phyloP scores from a whole-genome alignment of 1,140 invertebrate genomes.

The Dreissena rostriformis region DNA sequence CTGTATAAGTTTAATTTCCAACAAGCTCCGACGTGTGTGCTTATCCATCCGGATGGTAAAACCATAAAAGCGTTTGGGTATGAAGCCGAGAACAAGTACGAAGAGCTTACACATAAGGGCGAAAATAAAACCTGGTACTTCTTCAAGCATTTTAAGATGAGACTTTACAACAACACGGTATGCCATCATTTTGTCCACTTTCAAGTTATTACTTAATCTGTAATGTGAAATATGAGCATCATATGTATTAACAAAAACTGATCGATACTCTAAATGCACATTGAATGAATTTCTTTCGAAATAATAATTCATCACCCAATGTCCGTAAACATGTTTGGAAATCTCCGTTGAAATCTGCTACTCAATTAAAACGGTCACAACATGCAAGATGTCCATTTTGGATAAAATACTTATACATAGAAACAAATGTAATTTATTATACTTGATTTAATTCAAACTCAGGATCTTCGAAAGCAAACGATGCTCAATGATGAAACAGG shows the following conservation, averaged over 20 bases:
- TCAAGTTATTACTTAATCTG: neutral
- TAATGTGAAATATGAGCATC: neutral
- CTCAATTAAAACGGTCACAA: no score
- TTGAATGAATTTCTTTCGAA: no score
- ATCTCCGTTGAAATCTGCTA: no score
- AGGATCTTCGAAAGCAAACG: slow-evolving; percentile 2
- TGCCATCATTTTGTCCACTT: neutral
- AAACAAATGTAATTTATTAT: no score
- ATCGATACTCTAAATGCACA: no score
- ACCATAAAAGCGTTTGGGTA: slow-evolving; percentile 33
- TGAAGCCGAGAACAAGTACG: slow-evolving; percentile 13
- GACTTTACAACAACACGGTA: neutral
- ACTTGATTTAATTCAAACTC: no score
- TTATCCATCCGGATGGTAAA: slow-evolving; percentile 12
- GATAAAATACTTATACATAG: no score
- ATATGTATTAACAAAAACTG: neutral
- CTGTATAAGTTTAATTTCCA: no score
- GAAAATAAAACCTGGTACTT: neutral
- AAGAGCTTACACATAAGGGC: neutral
- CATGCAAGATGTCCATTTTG: no score
- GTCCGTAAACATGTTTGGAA: no score
- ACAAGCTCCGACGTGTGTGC: slow-evolving; percentile 8
- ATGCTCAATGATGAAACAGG: neutral
- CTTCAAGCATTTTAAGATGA: neutral
- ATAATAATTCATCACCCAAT: no score